A percentile compares a stretch with the other conserved stretches of the same genome.
Evolutionary conservation across 2,888 invertebrate species (phyloP).

Genomic region (Anthophora plumipes): DNA sequence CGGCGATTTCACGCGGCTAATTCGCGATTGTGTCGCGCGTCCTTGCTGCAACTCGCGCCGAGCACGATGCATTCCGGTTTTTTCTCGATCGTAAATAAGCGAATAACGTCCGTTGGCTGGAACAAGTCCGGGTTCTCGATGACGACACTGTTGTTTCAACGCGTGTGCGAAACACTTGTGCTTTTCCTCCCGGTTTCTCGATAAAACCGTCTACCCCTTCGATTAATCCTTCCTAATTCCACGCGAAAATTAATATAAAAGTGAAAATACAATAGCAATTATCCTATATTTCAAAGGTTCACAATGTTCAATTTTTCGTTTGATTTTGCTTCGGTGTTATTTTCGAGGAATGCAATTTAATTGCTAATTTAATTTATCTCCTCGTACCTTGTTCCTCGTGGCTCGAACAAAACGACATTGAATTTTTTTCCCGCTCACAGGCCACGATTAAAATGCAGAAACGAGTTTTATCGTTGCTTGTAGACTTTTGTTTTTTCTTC

Average conservation of each 20-base stretch:
- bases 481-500: neutral
- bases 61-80: slow-evolving; percentile 40
- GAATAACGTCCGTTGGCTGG: slow-evolving; percentile 45
- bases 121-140: slow-evolving; percentile 71
- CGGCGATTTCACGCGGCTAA: slow-evolving; percentile 25
- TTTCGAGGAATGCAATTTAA: neutral
- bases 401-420: neutral
- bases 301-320: too few relatives aligned
- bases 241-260: neutral
- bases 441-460: neutral
- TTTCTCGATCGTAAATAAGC: slow-evolving; percentile 48
- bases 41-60: slow-evolving; percentile 39
- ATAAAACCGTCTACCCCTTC: neutral
- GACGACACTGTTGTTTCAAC: slow-evolving; percentile 61
- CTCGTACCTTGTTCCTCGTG: neutral
- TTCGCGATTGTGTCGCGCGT: slow-evolving; percentile 37
- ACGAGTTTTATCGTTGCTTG: neutral
- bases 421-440: neutral
- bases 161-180: slow-evolving; percentile 64
- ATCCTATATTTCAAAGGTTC: neutral
- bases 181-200: slow-evolving; percentile 16
- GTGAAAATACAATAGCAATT: too few relatives aligned
- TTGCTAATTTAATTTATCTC: too few relatives aligned
- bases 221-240: neutral
- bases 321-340: neutral